Evolutionary conservation across 2,797 vertebrate species (phyloP).

Genomic region (Poecilia wingei): DNA sequence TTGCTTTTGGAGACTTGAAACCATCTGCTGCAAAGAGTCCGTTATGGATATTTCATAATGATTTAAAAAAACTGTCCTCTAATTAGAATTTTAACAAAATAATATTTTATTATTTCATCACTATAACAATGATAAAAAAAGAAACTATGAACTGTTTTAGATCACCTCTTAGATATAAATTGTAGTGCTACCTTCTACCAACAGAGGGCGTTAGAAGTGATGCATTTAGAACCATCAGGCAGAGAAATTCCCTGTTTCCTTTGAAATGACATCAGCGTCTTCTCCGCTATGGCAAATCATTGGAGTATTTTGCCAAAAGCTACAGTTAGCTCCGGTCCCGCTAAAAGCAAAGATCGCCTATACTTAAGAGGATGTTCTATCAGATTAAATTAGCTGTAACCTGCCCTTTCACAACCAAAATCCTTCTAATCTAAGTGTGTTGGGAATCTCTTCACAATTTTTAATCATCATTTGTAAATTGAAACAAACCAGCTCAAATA

Average conservation of each 20-base stretch:
- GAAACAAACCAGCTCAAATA: not conserved
- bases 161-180: not conserved
- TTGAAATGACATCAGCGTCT: slow-evolving; percentile 67
- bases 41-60: not conserved
- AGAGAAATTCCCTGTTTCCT: slow-evolving; percentile 60
- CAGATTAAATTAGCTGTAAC: no score
- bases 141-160: not conserved
- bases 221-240: not conserved
- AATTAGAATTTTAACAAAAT: not conserved
- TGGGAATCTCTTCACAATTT: not conserved
- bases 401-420: not conserved
- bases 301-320: slow-evolving; percentile 13
- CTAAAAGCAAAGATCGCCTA: slow-evolving; percentile 44
- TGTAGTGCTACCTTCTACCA: not conserved
- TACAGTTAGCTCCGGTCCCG: slow-evolving; percentile 13
- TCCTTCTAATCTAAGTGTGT: not conserved
- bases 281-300: slow-evolving; percentile 48
- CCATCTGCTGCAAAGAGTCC: not conserved
- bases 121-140: not conserved
- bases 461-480: not conserved
- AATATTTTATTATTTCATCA: not conserved
- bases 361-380: fast-evolving
- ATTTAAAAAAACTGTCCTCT: not conserved
- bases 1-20: not conserved
- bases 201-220: slow-evolving; percentile 33